Percentiles rank a stretch among this genome's conserved stretches.
These are phyloP conservation scores for Timema podura DNA, from an alignment of 2,888 invertebrate species.

Conservation along the genomic window DNA sequence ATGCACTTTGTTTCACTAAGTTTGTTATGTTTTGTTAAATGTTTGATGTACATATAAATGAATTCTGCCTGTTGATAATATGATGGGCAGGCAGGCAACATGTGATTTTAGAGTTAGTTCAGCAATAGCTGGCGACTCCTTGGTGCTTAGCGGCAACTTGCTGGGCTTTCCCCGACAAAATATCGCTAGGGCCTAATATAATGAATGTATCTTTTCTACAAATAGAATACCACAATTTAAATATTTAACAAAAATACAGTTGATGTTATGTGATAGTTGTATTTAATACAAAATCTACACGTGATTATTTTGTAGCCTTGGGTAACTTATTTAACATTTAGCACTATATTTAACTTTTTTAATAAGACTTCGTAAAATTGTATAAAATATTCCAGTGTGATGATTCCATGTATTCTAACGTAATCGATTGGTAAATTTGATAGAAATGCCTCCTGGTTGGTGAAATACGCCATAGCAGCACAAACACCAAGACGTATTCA, in stretches of 20 bases:
- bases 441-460: conserved; percentile 31
- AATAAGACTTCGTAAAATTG: conserved; percentile 36
- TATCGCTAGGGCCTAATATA: conserved; percentile 30
- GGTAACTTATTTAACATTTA: conserved; percentile 38
- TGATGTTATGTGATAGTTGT: conserved; percentile 38
- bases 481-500: conserved; percentile 26
- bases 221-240: conserved; percentile 33
- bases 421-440: conserved; percentile 30
- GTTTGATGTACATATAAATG: conserved; percentile 28
- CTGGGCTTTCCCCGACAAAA: conserved; percentile 25
- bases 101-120: conserved; percentile 32
- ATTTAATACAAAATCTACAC: conserved; percentile 38
- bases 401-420: conserved; percentile 34
- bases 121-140: conserved; percentile 28
- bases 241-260: conserved; percentile 34
- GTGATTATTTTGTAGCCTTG: conserved; percentile 39
- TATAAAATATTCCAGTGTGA: conserved; percentile 38
- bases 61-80: conserved; percentile 27
- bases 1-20: conserved; percentile 30
- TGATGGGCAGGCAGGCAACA: conserved; percentile 24
- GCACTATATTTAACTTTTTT: conserved; percentile 37
- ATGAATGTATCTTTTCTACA: conserved; percentile 35
- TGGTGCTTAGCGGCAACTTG: conserved; percentile 27
- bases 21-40: conserved; percentile 28
- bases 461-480: conserved; percentile 28